A percentile compares a stretch with the other conserved stretches of the same genome.
Conservation (phyloP, 2,797 vertebrate genomes). For the Chelon auratus region DNA sequence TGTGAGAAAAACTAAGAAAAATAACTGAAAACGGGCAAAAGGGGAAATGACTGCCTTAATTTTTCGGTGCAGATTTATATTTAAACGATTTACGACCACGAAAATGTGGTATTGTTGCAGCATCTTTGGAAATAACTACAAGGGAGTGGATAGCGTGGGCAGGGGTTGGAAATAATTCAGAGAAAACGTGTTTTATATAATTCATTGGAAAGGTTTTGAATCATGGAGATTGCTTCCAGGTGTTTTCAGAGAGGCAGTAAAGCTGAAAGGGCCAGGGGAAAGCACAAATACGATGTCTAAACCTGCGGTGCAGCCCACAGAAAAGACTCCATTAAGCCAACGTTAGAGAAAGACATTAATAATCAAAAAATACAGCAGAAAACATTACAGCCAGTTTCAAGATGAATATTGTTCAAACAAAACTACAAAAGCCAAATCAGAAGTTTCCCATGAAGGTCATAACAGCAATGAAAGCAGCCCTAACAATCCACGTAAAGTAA, state of each 20-base stretch:
- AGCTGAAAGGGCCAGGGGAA: constrained; percentile 27
- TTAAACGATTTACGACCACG: constrained; percentile 6
- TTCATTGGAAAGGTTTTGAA: constrained; percentile 36
- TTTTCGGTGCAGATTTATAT: neutral
- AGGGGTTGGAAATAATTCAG: constrained; percentile 2
- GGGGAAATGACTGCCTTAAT: constrained; percentile 3
- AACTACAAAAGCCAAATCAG: constrained; percentile 6
- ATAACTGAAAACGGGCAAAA: neutral
- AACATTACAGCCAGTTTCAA: constrained; percentile 5
- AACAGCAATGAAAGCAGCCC: neutral
- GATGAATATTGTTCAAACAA: neutral
- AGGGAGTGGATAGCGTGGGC: neutral
- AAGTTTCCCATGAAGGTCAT: constrained; percentile 23
- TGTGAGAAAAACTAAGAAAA: neutral
- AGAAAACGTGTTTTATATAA: constrained; percentile 25
- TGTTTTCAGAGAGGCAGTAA: constrained; percentile 51
- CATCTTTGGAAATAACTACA: neutral
- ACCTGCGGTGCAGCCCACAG: constrained; percentile 17
- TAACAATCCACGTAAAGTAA: constrained; percentile 4
- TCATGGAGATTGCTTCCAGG: constrained; percentile 60
- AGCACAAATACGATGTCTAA: constrained; percentile 14
- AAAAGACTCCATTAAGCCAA: constrained; percentile 3
- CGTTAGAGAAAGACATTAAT: neutral
- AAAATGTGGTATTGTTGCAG: neutral
- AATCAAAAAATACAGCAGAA: constrained; percentile 2